Evolutionary conservation across 2,888 invertebrate species (phyloP).

Genomic region (Drosophila formosana): DNA sequence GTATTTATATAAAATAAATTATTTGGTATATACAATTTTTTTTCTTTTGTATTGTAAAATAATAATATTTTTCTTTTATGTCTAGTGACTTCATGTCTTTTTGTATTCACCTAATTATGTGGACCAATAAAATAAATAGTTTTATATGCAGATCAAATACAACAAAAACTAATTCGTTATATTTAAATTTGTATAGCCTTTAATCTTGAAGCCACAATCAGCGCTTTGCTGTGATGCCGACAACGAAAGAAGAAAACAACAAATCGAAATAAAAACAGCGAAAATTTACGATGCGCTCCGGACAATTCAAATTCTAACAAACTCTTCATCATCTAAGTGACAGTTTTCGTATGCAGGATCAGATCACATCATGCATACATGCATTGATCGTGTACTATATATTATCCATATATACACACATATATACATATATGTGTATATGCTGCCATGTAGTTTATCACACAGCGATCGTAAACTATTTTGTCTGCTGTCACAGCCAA

Average conservation of each 20-base stretch:
- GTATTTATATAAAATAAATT: no score
- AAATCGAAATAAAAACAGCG: constrained; percentile 23
- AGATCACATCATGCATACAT: constrained; percentile 47
- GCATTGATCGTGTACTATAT: constrained; percentile 29
- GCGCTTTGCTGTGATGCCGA: constrained; percentile 10
- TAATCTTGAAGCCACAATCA: constrained; percentile 15
- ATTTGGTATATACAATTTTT: no score
- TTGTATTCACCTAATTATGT: no score
- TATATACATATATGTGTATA: constrained; percentile 13
- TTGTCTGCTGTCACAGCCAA: constrained; percentile 69
- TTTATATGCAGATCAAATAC: no score
- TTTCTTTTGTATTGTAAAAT: no score
- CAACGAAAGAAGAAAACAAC: background rate
- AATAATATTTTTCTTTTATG: no score
- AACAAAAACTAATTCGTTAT: background rate
- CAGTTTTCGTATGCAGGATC: constrained; percentile 40
- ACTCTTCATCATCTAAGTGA: constrained; percentile 81
- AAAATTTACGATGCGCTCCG: constrained; percentile 82
- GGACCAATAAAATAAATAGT: no score
- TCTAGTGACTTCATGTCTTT: no score
- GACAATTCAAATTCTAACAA: constrained; percentile 83
- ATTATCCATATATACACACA: constrained; percentile 11
- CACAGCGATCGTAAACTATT: constrained; percentile 80
- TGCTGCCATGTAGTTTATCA: constrained; percentile 67
- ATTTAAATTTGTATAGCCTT: background rate